Evolutionary conservation across 1,140 invertebrate species (phyloP).

Genomic region (Delia radicum): DNA sequence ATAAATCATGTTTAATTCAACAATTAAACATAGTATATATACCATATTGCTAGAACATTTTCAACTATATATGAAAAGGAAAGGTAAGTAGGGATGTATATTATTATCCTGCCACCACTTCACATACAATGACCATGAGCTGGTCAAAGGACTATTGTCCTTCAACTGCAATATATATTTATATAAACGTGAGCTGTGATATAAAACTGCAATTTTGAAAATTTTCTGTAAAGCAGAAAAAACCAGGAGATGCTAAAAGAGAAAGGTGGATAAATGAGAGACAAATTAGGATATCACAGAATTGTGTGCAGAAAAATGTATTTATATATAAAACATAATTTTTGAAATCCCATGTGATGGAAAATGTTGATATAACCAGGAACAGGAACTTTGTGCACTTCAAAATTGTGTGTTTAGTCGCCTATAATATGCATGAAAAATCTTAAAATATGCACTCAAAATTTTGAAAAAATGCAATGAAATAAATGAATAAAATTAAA

Average conservation of each 20-base stretch:
- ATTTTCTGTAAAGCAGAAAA: neutral
- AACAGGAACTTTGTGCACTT: too few species aligned
- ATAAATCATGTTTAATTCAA: neutral
- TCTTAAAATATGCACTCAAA: too few species aligned
- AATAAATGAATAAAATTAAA: too few species aligned
- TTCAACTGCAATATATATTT: conserved; percentile 8
- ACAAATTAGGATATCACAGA: neutral
- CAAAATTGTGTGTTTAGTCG: too few species aligned
- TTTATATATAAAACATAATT: too few species aligned
- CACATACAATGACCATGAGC: neutral
- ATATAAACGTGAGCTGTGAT: neutral
- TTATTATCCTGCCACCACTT: too few species aligned
- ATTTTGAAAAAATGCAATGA: too few species aligned
- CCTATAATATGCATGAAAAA: too few species aligned
- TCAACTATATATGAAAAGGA: neutral
- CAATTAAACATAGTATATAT: neutral
- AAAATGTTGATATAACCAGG: too few species aligned
- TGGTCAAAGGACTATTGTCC: conserved; percentile 20
- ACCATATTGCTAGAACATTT: neutral
- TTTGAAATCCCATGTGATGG: too few species aligned
- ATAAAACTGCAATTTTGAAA: neutral
- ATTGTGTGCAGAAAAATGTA: too few species aligned
- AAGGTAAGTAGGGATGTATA: too few species aligned
- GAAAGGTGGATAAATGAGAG: neutral
- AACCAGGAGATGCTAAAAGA: neutral